Percentiles rank a stretch among this genome's conserved stretches.
phyloP scores from a whole-genome alignment of 2,888 invertebrate genomes.

The Eupithecia pulchellata region DNA sequence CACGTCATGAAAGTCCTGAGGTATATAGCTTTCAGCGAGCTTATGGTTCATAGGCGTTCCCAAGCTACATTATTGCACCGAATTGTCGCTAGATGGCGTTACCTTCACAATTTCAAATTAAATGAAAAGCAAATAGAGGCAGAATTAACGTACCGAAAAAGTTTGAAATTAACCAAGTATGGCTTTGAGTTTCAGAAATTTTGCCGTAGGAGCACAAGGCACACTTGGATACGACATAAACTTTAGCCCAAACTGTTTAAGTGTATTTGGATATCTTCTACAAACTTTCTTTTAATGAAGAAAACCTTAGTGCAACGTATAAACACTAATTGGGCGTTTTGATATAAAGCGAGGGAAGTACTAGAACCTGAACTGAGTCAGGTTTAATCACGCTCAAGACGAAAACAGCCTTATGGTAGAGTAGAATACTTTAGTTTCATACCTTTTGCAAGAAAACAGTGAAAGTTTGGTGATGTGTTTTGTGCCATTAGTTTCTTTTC shows the following conservation, averaged over 20 bases:
- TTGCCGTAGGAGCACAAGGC: too few relatives aligned
- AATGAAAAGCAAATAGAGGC: constrained; percentile 13
- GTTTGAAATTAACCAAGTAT: constrained; percentile 8
- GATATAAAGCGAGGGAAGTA: too few relatives aligned
- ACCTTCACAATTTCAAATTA: neutral
- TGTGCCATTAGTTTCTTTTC: too few relatives aligned
- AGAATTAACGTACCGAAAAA: neutral
- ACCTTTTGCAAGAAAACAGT: too few relatives aligned
- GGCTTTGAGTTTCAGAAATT: constrained; percentile 10
- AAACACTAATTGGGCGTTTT: neutral
- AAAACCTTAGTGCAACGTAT: neutral
- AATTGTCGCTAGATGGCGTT: constrained; percentile 26
- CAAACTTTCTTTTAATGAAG: constrained; percentile 6
- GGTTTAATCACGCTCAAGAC: too few relatives aligned
- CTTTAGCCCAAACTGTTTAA: constrained; percentile 1
- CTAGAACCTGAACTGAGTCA: too few relatives aligned
- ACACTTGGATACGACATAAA: too few relatives aligned
- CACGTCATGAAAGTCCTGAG: neutral
- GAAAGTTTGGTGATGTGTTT: too few relatives aligned
- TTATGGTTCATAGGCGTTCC: neutral
- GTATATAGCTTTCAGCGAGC: neutral
- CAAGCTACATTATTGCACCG: neutral
- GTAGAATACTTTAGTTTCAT: too few relatives aligned
- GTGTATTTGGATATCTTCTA: constrained; percentile 5
- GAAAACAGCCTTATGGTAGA: too few relatives aligned